Evolutionary conservation across 2,797 vertebrate species (phyloP).

Genomic region (Sebastes nivosus): DNA sequence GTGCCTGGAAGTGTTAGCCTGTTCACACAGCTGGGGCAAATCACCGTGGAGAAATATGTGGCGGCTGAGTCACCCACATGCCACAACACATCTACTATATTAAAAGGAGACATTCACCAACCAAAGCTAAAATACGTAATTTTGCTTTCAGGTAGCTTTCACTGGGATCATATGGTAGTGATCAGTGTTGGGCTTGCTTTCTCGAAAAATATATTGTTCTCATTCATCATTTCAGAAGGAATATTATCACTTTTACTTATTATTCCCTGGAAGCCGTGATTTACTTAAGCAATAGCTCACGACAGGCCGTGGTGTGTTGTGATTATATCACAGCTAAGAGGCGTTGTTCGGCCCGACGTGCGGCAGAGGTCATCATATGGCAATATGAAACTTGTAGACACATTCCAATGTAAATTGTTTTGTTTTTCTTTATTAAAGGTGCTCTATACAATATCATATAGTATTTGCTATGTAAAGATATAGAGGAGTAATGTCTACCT

Average conservation of each 20-base stretch:
- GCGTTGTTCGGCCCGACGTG: background rate
- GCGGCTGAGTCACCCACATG: slow-evolving; percentile 65
- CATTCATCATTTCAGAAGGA: slow-evolving; percentile 25
- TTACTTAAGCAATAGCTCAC: background rate
- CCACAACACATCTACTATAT: slow-evolving; percentile 59
- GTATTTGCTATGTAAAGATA: accelerated
- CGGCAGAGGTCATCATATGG: background rate
- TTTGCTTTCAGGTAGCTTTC: slow-evolving; percentile 28
- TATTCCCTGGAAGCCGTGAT: slow-evolving; percentile 6
- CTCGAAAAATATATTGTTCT: slow-evolving; percentile 10
- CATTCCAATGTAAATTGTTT: background rate
- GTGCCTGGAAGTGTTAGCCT: slow-evolving; percentile 46
- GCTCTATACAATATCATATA: too few relatives aligned
- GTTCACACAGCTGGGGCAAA: slow-evolving; percentile 74
- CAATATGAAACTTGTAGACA: background rate
- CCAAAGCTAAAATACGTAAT: slow-evolving; percentile 34
- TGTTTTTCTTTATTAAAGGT: background rate
- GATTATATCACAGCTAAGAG: background rate
- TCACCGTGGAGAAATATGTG: slow-evolving; percentile 59
- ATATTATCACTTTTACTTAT: slow-evolving; percentile 25
- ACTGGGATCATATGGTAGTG: slow-evolving; percentile 33
- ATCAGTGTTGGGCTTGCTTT: slow-evolving; percentile 9
- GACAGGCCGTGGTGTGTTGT: background rate
- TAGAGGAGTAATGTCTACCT: too few relatives aligned
- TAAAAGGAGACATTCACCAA: slow-evolving; percentile 59